These are phyloP conservation scores for Euthynnus affinis DNA, from an alignment of 2,797 vertebrate species.

Conservation along the genomic window DNA sequence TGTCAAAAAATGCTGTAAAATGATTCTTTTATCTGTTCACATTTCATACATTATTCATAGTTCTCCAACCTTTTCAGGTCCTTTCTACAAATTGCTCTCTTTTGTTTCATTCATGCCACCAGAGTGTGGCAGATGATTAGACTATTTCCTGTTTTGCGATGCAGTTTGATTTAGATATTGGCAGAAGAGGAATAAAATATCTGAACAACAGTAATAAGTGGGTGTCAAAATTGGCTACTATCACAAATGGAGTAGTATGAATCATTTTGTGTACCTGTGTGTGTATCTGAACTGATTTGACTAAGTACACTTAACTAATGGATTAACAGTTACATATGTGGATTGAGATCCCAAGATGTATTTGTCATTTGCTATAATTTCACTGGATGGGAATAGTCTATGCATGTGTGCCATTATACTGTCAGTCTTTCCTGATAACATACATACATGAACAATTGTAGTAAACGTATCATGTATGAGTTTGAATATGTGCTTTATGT, in stretches of 20 bases:
- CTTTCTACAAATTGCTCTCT: slow-evolving; percentile 28
- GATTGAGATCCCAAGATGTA: too few relatives aligned
- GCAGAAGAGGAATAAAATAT: slow-evolving; percentile 23
- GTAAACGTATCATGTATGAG: neutral
- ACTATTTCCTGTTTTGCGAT: slow-evolving; percentile 13
- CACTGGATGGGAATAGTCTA: too few relatives aligned
- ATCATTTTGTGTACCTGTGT: neutral
- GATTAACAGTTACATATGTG: neutral
- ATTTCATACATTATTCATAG: slow-evolving; percentile 39
- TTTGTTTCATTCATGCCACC: slow-evolving; percentile 31
- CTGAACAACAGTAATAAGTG: slow-evolving; percentile 22
- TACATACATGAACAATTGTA: neutral
- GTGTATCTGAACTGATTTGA: slow-evolving; percentile 2
- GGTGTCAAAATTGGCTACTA: slow-evolving; percentile 4
- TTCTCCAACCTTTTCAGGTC: slow-evolving; percentile 9
- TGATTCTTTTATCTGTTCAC: slow-evolving; percentile 8
- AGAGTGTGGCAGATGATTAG: slow-evolving; percentile 19
- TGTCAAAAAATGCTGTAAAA: slow-evolving; percentile 17
- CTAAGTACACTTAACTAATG: neutral
- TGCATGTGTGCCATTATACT: too few relatives aligned
- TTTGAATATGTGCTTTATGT: neutral
- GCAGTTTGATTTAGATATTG: slow-evolving; percentile 35
- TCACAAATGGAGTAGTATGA: slow-evolving; percentile 11
- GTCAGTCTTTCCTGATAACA: too few relatives aligned
- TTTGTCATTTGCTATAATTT: too few relatives aligned